These are phyloP conservation scores for Anadara kagoshimensis DNA, from an alignment of 1,140 invertebrate species.

Conservation along the genomic window DNA sequence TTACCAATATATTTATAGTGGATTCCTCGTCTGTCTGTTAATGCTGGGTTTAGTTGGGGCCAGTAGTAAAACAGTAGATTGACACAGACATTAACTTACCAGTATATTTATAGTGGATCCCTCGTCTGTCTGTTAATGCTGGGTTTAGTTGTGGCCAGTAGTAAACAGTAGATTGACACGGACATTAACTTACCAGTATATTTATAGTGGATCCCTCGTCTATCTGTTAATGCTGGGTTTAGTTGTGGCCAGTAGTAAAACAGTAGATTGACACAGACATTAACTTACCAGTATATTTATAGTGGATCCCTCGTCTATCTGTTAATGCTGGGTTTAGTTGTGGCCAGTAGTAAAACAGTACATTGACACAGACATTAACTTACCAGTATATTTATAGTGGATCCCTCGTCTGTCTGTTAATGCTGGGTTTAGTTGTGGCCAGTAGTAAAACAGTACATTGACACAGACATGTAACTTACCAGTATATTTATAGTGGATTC, in stretches of 20 bases:
- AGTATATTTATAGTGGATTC: slow-evolving; percentile 90
- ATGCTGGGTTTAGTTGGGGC: slow-evolving; percentile 96
- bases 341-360: slow-evolving; percentile 99
- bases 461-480: too few species aligned
- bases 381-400: slow-evolving; percentile 92
- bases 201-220: slow-evolving; percentile 90
- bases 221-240: slow-evolving; percentile 93
- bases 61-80: slow-evolving; percentile 99
- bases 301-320: slow-evolving; percentile 90
- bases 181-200: slow-evolving; percentile 91
- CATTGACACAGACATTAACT: too few species aligned
- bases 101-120: slow-evolving; percentile 90
- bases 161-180: slow-evolving; percentile 96
- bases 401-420: slow-evolving; percentile 92
- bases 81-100: slow-evolving; percentile 91
- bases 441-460: slow-evolving; percentile 99
- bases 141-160: slow-evolving; percentile 99
- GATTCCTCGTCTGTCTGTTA: slow-evolving; percentile 91
- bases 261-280: slow-evolving; percentile 93
- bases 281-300: slow-evolving; percentile 92
- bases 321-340: slow-evolving; percentile 95
- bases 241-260: slow-evolving; percentile 99
- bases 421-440: slow-evolving; percentile 97
- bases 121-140: slow-evolving; percentile 91
- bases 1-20: slow-evolving; percentile 92